These are phyloP conservation scores for Macrophya annulata DNA, from an alignment of 2,888 invertebrate genomes.

Conservation along the genomic window DNA sequence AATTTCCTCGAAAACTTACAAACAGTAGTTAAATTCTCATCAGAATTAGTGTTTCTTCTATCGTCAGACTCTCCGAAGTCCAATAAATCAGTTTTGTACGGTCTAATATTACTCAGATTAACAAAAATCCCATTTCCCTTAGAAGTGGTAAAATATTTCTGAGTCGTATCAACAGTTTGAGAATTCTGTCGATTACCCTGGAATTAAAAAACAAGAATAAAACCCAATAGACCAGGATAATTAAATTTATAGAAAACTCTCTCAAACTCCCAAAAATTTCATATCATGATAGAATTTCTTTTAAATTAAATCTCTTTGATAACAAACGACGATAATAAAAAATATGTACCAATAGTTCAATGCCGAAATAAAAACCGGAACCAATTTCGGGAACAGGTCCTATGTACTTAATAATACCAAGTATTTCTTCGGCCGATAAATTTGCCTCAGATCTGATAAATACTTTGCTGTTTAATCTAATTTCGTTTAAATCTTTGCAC, in stretches of 20 bases:
- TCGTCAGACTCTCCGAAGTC: constrained; percentile 21
- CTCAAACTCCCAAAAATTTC: neutral
- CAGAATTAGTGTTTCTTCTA: constrained; percentile 27
- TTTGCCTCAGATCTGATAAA: constrained; percentile 66
- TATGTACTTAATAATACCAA: constrained; percentile 81
- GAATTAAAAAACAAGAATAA: neutral
- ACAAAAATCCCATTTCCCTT: constrained; percentile 68
- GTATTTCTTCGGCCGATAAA: constrained; percentile 51
- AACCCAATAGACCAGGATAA: neutral
- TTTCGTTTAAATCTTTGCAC: constrained; percentile 78
- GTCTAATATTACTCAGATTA: constrained; percentile 68
- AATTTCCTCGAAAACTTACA: constrained; percentile 12
- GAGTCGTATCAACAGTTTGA: constrained; percentile 62
- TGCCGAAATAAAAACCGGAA: constrained; percentile 81
- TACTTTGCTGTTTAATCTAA: constrained; percentile 68
- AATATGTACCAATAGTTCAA: constrained; percentile 82
- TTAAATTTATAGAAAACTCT: neutral
- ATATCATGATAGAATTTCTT: neutral
- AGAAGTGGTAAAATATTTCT: constrained; percentile 64
- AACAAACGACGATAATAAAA: constrained; percentile 37
- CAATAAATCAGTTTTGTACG: constrained; percentile 64
- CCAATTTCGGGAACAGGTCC: constrained; percentile 81
- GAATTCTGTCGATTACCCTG: constrained; percentile 65
- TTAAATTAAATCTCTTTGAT: neutral
- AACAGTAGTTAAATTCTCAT: constrained; percentile 22